A percentile compares a stretch with the other conserved stretches of the same genome.
Evolutionary conservation across 2,113 vertebrate species (phyloP).

Genomic region (Beaufortia kweichowensis): DNA sequence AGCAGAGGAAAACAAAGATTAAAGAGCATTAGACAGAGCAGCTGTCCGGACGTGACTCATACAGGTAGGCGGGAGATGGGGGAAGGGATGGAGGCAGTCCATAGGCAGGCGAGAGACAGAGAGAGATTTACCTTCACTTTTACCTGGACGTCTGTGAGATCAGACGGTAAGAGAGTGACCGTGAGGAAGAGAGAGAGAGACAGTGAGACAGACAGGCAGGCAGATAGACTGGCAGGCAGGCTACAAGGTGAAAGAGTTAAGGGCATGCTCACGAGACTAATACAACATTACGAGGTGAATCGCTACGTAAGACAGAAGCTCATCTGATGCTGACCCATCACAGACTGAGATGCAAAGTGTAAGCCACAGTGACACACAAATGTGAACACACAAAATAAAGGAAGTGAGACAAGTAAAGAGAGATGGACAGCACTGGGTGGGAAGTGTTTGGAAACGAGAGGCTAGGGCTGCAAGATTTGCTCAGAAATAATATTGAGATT

Average conservation of each 20-base stretch:
- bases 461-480: too few relatives aligned
- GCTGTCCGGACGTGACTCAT: conserved; percentile 49
- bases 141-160: conserved; percentile 83
- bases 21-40: conserved; percentile 61
- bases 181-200: conserved; percentile 80
- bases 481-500: too few relatives aligned
- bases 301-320: conserved; percentile 48
- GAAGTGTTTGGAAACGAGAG: background rate
- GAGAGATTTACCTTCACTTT: conserved; percentile 81
- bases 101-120: conserved; percentile 76
- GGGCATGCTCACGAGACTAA: conserved; percentile 66
- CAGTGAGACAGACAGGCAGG: conserved; percentile 80
- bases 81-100: conserved; percentile 77
- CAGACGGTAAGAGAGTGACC: conserved; percentile 79
- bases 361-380: conserved; percentile 51
- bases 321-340: conserved; percentile 46
- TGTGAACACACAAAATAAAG: conserved; percentile 33
- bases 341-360: conserved; percentile 20
- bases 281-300: conserved; percentile 45
- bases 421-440: conserved; percentile 25
- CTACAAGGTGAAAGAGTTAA: conserved; percentile 68
- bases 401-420: conserved; percentile 44
- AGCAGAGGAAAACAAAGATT: conserved; percentile 24
- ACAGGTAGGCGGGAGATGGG: conserved; percentile 67
- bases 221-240: conserved; percentile 76